A percentile compares a stretch with the other conserved stretches of the same genome.
These are phyloP conservation scores for Agrilus cyanescens DNA, from an alignment of 2,888 invertebrate genomes.

Conservation along the genomic window DNA sequence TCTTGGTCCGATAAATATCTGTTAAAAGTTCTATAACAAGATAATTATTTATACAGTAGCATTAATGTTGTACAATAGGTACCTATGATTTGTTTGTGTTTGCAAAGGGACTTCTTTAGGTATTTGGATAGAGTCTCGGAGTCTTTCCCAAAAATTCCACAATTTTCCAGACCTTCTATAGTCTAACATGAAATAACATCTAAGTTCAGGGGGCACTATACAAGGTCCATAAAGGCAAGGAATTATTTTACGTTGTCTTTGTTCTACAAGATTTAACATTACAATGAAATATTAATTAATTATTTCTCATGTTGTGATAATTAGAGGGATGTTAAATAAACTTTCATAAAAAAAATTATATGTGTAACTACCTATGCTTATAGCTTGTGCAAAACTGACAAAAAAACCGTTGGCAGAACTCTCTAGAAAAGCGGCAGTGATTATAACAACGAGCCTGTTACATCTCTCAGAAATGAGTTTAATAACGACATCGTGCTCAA, in stretches of 20 bases:
- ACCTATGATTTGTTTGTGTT: too few relatives aligned
- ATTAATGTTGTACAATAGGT: neutral
- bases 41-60: neutral
- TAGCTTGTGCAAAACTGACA: slow-evolving; percentile 65
- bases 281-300: too few relatives aligned
- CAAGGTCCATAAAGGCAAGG: slow-evolving; percentile 58
- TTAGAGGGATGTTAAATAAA: neutral
- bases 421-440: slow-evolving; percentile 63
- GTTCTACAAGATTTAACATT: slow-evolving; percentile 28
- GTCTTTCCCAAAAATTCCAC: slow-evolving; percentile 61
- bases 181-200: slow-evolving; percentile 53
- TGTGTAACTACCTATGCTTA: slow-evolving; percentile 75
- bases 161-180: slow-evolving; percentile 41
- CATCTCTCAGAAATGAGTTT: slow-evolving; percentile 66
- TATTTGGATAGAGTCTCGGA: slow-evolving; percentile 42
- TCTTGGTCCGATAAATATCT: neutral
- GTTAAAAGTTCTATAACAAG: neutral
- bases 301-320: neutral
- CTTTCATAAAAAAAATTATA: too few relatives aligned
- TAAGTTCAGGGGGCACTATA: slow-evolving; percentile 51
- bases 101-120: neutral
- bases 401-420: slow-evolving; percentile 69
- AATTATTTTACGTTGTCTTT: slow-evolving; percentile 50
- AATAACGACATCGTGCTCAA: slow-evolving; percentile 61
- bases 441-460: slow-evolving; percentile 62